phyloP scores from a whole-genome alignment of 1,140 invertebrate species.

The Tribolium castaneum region DNA sequence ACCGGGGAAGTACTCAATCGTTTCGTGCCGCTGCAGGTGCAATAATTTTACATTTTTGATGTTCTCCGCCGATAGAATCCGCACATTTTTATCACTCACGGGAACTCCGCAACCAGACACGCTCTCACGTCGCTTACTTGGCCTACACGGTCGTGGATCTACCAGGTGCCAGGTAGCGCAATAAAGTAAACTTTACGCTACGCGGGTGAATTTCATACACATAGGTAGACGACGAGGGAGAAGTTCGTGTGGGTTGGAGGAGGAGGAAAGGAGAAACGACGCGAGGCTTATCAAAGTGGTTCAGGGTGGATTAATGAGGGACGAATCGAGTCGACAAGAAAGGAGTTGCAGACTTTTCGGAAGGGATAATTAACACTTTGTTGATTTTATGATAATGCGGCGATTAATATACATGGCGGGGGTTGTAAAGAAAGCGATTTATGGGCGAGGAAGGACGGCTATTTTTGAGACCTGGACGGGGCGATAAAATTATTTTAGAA shows the following conservation, averaged over 20 bases:
- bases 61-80: constrained; percentile 1
- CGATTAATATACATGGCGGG: not conserved
- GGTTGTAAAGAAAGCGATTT: not conserved
- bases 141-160: constrained; percentile 21
- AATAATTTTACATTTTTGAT: constrained; percentile 18
- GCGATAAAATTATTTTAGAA: too few species aligned
- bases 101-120: constrained; percentile 11
- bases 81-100: constrained; percentile 18
- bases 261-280: not conserved
- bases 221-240: not conserved
- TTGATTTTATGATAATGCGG: not conserved
- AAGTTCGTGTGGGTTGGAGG: not conserved
- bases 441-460: not conserved
- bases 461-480: not conserved
- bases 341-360: not conserved
- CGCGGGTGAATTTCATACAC: constrained; percentile 11
- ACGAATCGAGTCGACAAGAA: too few species aligned
- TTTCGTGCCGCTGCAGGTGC: not conserved
- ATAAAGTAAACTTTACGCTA: constrained; percentile 17
- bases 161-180: constrained; percentile 30
- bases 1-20: not conserved
- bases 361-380: not conserved
- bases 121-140: not conserved
- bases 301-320: too few species aligned
- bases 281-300: not conserved